These are phyloP conservation scores for Teleogryllus occipitalis DNA, from an alignment of 1,140 invertebrate genomes.

Conservation along the genomic window DNA sequence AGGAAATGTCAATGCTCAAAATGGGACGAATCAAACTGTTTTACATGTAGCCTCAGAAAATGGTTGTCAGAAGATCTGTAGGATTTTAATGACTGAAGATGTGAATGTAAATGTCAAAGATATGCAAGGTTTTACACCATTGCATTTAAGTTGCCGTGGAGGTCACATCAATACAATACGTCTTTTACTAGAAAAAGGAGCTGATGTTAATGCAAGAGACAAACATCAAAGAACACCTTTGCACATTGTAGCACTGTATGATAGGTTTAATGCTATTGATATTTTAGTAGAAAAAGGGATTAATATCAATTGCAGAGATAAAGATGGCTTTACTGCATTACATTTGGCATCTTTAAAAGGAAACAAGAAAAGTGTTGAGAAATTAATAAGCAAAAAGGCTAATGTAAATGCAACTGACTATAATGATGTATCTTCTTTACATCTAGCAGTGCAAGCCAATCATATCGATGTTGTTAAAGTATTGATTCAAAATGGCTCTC, in stretches of 20 bases:
- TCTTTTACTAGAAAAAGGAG: background rate
- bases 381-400: background rate
- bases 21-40: background rate
- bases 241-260: background rate
- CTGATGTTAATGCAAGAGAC: background rate
- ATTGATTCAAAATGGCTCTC: background rate
- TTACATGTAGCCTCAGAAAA: background rate
- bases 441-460: constrained; percentile 23
- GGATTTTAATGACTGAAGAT: background rate
- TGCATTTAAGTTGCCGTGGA: constrained; percentile 25
- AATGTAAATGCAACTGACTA: background rate
- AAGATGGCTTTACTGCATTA: background rate
- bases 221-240: background rate
- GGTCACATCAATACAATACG: constrained; percentile 9
- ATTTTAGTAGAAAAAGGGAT: background rate
- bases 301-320: background rate
- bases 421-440: constrained; percentile 20
- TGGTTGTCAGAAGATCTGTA: background rate
- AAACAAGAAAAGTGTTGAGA: background rate
- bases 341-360: background rate
- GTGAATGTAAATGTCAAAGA: background rate
- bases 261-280: background rate
- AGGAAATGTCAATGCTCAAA: background rate
- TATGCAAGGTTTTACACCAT: constrained; percentile 24
- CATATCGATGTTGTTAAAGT: constrained; percentile 14